Base-by-base conservation (phyloP, 2,113 vertebrate species). In the Climacteris rufus region DNA sequence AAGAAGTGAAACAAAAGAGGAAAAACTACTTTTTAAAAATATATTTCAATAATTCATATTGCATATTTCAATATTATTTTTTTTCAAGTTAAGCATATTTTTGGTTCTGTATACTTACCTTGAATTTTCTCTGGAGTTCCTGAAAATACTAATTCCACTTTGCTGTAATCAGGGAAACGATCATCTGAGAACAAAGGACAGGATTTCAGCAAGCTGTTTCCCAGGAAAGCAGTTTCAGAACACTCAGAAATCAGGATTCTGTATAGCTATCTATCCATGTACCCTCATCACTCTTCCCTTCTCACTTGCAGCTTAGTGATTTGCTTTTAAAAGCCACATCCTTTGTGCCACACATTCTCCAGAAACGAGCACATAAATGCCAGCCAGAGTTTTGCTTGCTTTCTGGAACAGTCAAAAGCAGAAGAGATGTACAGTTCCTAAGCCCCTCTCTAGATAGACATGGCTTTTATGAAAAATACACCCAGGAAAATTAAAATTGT, bases 121-220 rank as follows among this genome's bases (percentile, higher is more conserved):
- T 97, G 98, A 64, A 99, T 98, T 96, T 98, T 99, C 96, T 99
- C 99, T 7, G 99, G 99, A 61, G 98, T 98, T 96, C 98, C 98
- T 8, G 99, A 99, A 97, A 99, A 99, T 57, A 99, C 97, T 66
- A 99, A 94, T 92, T 99, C 99, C 80, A 99, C 98, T 98, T 98
- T 99, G 33, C 99, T 98, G 1, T 98, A 98, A 93, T 99, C 98
- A 76, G 99, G 98, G 95, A 99, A 99, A 96, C 98, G 98, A 84
- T 98, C 97, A 97, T 99, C 99, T 99, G 96, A 85, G 98, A 98
- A 92, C 25, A 86, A 84, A 98, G 69, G 87, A 97, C 0, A 69
- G 31, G 33, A 82, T 65, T 84, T 96, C 39, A 94, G 18, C 53
- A 94, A 61, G 20, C 30, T 83, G 1, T 45, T 33, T 87, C 30